Conservation (phyloP, 2,888 invertebrate species). For the Oxystoma pomonae region DNA sequence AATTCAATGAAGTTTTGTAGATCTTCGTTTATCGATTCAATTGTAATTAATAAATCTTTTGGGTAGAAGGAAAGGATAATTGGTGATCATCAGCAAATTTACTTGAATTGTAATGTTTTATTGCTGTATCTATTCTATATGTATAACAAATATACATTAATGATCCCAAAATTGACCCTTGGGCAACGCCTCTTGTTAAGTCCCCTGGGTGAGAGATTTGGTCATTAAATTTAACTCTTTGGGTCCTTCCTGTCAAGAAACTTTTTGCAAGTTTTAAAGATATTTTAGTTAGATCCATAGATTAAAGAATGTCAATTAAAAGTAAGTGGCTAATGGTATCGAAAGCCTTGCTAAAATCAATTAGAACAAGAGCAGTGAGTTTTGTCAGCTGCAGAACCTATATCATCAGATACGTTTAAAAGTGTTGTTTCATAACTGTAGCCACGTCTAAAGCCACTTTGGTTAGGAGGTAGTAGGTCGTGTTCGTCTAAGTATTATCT, state of each 20-base stretch:
- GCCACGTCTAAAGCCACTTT: neutral
- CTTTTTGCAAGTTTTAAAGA: neutral
- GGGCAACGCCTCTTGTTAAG: neutral
- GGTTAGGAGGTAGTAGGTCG: neutral
- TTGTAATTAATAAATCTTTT: neutral
- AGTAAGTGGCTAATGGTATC: neutral
- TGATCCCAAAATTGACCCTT: neutral
- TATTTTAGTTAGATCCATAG: neutral
- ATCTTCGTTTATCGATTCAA: neutral
- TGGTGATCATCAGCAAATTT: neutral
- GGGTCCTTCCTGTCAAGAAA: slow-evolving; percentile 2
- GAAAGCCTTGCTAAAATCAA: slow-evolving; percentile 1
- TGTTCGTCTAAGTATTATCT: neutral
- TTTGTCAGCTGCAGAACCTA: neutral
- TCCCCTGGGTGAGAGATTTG: neutral
- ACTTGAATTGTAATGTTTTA: neutral
- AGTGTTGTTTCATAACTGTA: neutral
- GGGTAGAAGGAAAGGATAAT: neutral
- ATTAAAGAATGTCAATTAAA: neutral
- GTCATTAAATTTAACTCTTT: neutral
- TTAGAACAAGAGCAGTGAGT: slow-evolving; percentile 1
- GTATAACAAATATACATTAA: slow-evolving; percentile 1
- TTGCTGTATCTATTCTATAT: neutral
- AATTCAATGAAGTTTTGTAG: neutral
- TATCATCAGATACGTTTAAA: neutral